Conservation (phyloP, 2,113 vertebrate genomes). For the Neotoma lepida region DNA sequence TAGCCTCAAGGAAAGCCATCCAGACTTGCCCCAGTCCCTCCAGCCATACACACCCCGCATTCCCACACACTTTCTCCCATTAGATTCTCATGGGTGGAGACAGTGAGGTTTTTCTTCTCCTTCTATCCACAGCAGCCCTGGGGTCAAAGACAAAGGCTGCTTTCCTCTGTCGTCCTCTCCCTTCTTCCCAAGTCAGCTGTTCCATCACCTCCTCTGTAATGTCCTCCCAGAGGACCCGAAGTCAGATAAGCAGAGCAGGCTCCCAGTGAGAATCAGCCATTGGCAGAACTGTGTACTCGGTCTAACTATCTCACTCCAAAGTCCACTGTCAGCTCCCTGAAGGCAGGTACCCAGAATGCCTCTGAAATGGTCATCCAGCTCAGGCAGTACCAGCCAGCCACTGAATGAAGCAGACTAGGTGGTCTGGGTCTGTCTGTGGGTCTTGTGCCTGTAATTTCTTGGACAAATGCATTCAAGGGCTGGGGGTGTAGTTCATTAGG, state of each 20-base stretch:
- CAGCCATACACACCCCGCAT: not conserved
- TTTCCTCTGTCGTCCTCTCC: not conserved
- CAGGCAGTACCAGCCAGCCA: not conserved
- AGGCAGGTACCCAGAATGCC: not conserved
- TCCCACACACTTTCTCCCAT: not conserved
- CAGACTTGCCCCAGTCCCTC: not conserved
- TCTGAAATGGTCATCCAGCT: not conserved
- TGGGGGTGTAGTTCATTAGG: not conserved
- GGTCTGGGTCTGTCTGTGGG: not conserved
- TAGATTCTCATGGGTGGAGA: not conserved
- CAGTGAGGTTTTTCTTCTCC: not conserved
- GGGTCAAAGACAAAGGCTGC: not conserved
- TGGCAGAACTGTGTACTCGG: not conserved
- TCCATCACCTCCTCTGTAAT: not conserved
- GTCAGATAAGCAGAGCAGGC: not conserved
- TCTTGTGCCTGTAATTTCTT: not conserved
- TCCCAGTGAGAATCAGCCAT: not conserved
- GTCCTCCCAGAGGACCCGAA: not conserved
- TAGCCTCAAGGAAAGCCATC: not conserved
- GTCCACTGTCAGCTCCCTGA: not conserved
- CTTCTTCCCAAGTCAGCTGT: not conserved
- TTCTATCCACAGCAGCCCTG: not conserved
- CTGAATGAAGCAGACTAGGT: not conserved
- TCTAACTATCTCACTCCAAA: not conserved
- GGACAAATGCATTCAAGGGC: not conserved